Base-by-base conservation (phyloP, 1,140 invertebrate species). In the Drosophila lini region DNA sequence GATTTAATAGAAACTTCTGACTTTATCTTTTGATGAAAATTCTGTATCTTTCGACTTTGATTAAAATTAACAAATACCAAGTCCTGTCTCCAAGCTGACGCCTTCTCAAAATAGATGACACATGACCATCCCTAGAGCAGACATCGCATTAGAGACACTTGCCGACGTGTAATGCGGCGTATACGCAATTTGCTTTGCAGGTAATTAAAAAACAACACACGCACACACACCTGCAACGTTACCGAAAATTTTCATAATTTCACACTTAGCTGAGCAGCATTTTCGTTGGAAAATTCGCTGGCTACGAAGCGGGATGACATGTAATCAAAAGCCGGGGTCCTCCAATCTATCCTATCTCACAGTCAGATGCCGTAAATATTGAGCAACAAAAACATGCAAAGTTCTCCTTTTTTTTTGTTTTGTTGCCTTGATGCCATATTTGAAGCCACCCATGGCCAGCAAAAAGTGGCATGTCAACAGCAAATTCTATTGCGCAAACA, bases 401-500 rank as follows among this genome's bases (percentile, higher is more conserved):
- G 48, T 52, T 45, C 28, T 25, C 31, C 11, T 34, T 40, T 15
- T 25, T 19, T 36, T 31, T 50, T 22, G 1, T 22, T 15, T 52
- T 48, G 15, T 19, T 45, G 28, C 2, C 11, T 28, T 1, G 11
- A 36, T 48, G 25, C 28, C 56, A 42, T 44, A 34, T 44, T 40
- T 25, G 13, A 19, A 34, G 50, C 47, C 47, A 22, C 32, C 69
- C 41, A 36, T 34, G 47, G 32, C 32, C 47, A 22, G 31, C 36
- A 67, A 77, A 55, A 62, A 16, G 42, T 50, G 52, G 38, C 74
- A 57, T 78, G 75, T 73, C 53, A 77, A 74, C 67, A 73, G 47
- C 78, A 86, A 76, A 78, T 80, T 88, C 38, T 83, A 79, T 70
- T 89, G 73, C 63, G 73, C 80, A 88, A 89, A 88, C 73, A 89